Evolutionary conservation across 2,888 invertebrate genomes (phyloP).

Genomic region (Caenorhabditis uteleia): DNA sequence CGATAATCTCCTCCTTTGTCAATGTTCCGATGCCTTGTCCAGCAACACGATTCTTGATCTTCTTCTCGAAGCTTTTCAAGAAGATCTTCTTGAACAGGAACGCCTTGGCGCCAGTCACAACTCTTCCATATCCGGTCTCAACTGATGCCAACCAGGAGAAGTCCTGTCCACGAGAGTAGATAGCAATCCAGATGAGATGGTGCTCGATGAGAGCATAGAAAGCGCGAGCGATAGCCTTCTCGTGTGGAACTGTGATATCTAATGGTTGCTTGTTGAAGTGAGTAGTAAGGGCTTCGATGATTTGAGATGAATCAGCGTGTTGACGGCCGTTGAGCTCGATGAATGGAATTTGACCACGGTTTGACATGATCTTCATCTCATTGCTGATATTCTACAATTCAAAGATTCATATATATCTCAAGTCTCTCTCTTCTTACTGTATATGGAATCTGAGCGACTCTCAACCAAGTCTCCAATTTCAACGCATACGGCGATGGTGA

Average conservation of each 20-base stretch:
- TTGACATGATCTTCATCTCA: constrained; percentile 58
- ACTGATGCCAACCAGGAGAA: constrained; percentile 48
- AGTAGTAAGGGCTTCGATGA: constrained; percentile 74
- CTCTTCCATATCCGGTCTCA: constrained; percentile 44
- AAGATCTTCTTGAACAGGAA: constrained; percentile 48
- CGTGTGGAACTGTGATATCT: constrained; percentile 10
- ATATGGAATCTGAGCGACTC: constrained; percentile 88
- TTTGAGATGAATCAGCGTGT: constrained; percentile 88
- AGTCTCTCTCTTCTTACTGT: constrained; percentile 82
- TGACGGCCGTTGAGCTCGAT: constrained; percentile 92
- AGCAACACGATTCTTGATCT: constrained; percentile 4
- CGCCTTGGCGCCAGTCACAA: constrained; percentile 52
- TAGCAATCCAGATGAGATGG: constrained; percentile 50
- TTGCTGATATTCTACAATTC: constrained; percentile 61
- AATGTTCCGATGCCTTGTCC: constrained; percentile 71
- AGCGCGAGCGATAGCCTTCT: constrained; percentile 49
- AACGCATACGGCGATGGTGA: constrained; percentile 90
- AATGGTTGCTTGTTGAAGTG: constrained; percentile 35
- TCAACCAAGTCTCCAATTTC: constrained; percentile 93
- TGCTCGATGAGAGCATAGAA: constrained; percentile 58
- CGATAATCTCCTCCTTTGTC: constrained; percentile 68
- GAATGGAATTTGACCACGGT: constrained; percentile 79
- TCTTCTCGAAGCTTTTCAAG: constrained; percentile 21
- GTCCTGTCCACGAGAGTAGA: constrained; percentile 51
- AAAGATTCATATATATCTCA: not conserved